Percentiles rank a stretch among this genome's conserved stretches.
Conservation (phyloP, 2,113 vertebrate species). For the Serilophus lunatus region DNA sequence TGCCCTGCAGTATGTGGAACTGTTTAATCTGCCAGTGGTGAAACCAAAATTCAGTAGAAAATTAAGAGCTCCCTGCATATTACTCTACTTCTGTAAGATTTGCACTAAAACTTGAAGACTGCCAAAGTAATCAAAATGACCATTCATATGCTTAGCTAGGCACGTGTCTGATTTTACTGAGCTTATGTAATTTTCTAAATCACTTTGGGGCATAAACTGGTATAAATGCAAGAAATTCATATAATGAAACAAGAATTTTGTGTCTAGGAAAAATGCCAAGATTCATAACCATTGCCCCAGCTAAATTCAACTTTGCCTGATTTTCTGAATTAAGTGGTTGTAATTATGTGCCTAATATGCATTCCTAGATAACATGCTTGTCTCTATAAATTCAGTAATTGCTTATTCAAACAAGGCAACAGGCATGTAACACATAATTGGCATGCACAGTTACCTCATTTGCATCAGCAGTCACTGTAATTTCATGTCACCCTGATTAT, state of each 20-base stretch:
- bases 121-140: not conserved
- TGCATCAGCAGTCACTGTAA: conserved; percentile 38
- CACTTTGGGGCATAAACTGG: not conserved
- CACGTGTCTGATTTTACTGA: not conserved
- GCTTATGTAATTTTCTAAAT: conserved; percentile 9
- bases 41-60: not conserved
- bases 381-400: conserved; percentile 57
- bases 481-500: conserved; percentile 40
- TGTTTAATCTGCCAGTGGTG: not conserved
- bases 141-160: not conserved
- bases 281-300: conserved; percentile 14
- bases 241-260: conserved; percentile 29
- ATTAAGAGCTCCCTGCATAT: not conserved
- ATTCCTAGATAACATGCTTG: conserved; percentile 54
- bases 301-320: conserved; percentile 22
- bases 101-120: not conserved
- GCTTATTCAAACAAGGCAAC: conserved; percentile 48
- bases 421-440: conserved; percentile 51
- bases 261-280: conserved; percentile 33
- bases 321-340: conserved; percentile 56
- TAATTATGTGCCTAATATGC: conserved; percentile 51
- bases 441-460: conserved; percentile 37
- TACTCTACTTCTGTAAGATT: not conserved
- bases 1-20: not conserved
- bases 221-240: conserved; percentile 16